phyloP scores from a whole-genome alignment of 2,113 vertebrate genomes.

The Antennarius striatus region DNA sequence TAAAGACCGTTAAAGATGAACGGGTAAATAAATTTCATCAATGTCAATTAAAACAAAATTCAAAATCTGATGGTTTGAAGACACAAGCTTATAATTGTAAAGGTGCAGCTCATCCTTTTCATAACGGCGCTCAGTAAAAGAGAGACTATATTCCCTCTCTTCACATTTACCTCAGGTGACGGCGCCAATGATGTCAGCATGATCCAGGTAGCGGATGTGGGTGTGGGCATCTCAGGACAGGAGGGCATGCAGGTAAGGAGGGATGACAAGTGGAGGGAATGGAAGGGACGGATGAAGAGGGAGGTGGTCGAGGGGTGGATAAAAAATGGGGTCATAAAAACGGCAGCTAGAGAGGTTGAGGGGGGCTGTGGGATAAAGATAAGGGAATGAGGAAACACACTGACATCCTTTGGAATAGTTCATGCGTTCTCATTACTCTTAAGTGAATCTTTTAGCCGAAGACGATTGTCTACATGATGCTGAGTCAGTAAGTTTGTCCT shows the following conservation, averaged over 20 bases:
- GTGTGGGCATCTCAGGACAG: conserved; percentile 96
- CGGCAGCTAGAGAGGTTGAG: not conserved
- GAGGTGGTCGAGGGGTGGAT: not conserved
- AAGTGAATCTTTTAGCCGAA: conserved; percentile 43
- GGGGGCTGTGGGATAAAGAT: not conserved
- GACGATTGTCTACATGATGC: conserved; percentile 35
- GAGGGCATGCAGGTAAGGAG: conserved; percentile 96
- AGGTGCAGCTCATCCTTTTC: too few relatives aligned
- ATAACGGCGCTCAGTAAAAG: too few relatives aligned
- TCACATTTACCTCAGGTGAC: conserved; percentile 83
- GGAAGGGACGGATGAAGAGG: not conserved
- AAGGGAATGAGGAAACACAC: conserved; percentile 1
- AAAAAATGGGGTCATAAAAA: not conserved
- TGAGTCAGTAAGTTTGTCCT: conserved; percentile 38
- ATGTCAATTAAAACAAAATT: too few relatives aligned
- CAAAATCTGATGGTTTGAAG: not conserved
- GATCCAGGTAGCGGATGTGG: conserved; percentile 98
- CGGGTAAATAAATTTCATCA: too few relatives aligned
- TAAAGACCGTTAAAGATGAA: too few relatives aligned
- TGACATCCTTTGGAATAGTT: conserved; percentile 22
- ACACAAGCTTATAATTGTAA: not conserved
- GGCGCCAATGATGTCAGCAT: conserved; percentile 99
- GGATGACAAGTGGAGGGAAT: not conserved
- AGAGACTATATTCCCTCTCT: not conserved
- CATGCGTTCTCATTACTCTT: conserved; percentile 49